These are phyloP conservation scores for Gymnoscopelus microlampas DNA, from an alignment of 2,797 vertebrate species.

Conservation along the genomic window DNA sequence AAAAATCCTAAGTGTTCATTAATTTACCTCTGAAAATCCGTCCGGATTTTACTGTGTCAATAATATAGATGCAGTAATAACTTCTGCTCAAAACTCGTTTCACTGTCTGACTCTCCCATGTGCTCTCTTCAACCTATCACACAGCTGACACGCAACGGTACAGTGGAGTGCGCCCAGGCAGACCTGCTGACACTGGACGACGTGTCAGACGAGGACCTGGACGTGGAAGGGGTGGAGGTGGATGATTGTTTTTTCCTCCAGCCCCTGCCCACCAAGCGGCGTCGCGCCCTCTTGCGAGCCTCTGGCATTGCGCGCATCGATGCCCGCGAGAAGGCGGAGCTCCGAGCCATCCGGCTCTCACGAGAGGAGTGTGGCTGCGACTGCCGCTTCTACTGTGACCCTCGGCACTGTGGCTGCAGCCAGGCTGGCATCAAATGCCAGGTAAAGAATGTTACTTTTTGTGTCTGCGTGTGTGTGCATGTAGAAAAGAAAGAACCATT, in stretches of 20 bases:
- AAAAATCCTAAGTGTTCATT: no score
- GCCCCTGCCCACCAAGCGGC: slow-evolving; percentile 91
- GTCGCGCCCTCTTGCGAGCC: slow-evolving; percentile 90
- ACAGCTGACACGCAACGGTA: slow-evolving; percentile 94
- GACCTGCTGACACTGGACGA: slow-evolving; percentile 92
- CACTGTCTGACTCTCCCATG: slow-evolving; percentile 20
- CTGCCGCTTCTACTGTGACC: slow-evolving; percentile 95
- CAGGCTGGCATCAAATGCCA: slow-evolving; percentile 97
- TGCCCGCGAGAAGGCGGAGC: slow-evolving; percentile 92
- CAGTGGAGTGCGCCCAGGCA: slow-evolving; percentile 90
- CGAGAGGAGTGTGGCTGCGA: slow-evolving; percentile 95
- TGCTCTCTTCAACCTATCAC: slow-evolving; percentile 2
- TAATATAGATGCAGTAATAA: not conserved
- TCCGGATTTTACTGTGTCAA: no score
- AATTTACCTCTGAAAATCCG: no score
- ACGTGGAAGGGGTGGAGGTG: slow-evolving; percentile 92
- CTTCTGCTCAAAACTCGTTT: not conserved
- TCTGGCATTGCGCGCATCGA: slow-evolving; percentile 94
- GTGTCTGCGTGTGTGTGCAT: not conserved
- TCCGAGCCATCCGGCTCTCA: slow-evolving; percentile 93
- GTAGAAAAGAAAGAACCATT: not conserved
- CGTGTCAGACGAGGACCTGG: slow-evolving; percentile 93
- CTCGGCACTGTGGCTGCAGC: slow-evolving; percentile 94
- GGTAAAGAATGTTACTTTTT: slow-evolving; percentile 75
- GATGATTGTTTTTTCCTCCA: slow-evolving; percentile 96